Evolutionary conservation across 2,797 vertebrate genomes (phyloP), one percentile per base, ranked within the genome.

Genomic region (Loris lydekkerianus): DNA sequence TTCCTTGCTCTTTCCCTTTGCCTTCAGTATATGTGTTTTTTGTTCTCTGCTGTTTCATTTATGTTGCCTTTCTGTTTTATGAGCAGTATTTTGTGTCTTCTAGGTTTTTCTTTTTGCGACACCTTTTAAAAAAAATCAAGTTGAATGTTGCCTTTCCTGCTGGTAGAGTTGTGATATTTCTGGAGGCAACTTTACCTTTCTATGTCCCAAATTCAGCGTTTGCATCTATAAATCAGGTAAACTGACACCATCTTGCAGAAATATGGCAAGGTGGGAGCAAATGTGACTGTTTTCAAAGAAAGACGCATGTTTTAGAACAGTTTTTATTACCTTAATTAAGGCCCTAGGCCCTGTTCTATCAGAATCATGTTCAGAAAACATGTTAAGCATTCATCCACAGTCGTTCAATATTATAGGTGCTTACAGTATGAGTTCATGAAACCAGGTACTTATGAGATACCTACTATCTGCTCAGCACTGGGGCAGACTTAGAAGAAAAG

Each of bases 371-470:
- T 94, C 34, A 67, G 70, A 95, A 93, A 94, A 92, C 94, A 31
- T 76, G 63, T 93, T 89, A 92, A 88, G 27, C 75, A 72, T 96
- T 91, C 75, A 73, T 75, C 85, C n/a, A 18, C 65, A 69, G 86
- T 86, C 69, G 34, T 78, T 14, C 53, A 78, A 27, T 49, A 8
- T 34, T 65, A 15, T 2, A 86, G 83, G 40, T 86, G 70, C 65
- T 91, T 96, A 34, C 6, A 14, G 61, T 56, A 46, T 93, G 96
- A 78, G 18, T 61, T 96, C 83, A 91, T 95, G 83, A 86, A 43
- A 18, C 53, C 53, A 73, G 31, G 40, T 72, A 43, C 86, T 83
- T 75, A 7, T 89, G 78, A 90, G 73, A 82, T 25, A 43, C 43
- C 77, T 73, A 17, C 49, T 29, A 2, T 0, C 1, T 78, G 82